Percentiles rank a stretch among this genome's conserved stretches.
Evolutionary conservation across 1,140 invertebrate genomes (phyloP).

Genomic region (Drosophila pandora): DNA sequence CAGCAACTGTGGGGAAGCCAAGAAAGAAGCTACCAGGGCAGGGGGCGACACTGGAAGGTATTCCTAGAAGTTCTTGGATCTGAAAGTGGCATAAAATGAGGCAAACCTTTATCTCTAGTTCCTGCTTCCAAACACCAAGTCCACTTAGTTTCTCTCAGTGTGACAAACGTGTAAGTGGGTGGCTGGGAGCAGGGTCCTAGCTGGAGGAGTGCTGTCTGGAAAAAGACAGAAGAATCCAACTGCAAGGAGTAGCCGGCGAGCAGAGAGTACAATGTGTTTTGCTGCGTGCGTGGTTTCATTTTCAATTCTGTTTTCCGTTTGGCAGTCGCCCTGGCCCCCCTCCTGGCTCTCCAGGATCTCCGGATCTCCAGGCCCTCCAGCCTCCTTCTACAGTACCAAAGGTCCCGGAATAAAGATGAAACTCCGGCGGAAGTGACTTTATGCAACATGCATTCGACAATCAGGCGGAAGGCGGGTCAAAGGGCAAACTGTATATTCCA

Average conservation of each 20-base stretch:
- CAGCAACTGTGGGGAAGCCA: constrained; percentile 19
- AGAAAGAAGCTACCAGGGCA: neutral
- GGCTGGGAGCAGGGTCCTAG: neutral
- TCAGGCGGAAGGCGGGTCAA: constrained; percentile 34
- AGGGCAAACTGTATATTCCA: constrained; percentile 21
- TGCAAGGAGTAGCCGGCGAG: constrained; percentile 9
- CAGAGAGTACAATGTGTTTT: constrained; percentile 33
- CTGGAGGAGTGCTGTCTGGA: neutral
- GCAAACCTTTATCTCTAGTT: no score
- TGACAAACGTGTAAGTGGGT: neutral
- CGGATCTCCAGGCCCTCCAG: no score
- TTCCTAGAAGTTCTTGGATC: neutral
- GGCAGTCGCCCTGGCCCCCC: neutral
- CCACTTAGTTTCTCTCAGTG: constrained; percentile 1
- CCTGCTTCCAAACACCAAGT: neutral
- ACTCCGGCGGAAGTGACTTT: neutral
- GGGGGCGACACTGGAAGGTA: neutral
- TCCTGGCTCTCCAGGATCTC: neutral
- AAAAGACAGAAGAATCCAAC: constrained; percentile 37
- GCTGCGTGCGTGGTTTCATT: constrained; percentile 49
- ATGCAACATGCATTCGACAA: constrained; percentile 35
- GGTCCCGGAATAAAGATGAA: neutral
- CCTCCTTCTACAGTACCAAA: neutral
- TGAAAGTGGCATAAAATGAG: no score
- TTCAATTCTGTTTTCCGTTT: constrained; percentile 27